A percentile compares a stretch with the other conserved stretches of the same genome.
phyloP scores from a whole-genome alignment of 2,797 vertebrate genomes.

The Orientallactaga sibirica region DNA sequence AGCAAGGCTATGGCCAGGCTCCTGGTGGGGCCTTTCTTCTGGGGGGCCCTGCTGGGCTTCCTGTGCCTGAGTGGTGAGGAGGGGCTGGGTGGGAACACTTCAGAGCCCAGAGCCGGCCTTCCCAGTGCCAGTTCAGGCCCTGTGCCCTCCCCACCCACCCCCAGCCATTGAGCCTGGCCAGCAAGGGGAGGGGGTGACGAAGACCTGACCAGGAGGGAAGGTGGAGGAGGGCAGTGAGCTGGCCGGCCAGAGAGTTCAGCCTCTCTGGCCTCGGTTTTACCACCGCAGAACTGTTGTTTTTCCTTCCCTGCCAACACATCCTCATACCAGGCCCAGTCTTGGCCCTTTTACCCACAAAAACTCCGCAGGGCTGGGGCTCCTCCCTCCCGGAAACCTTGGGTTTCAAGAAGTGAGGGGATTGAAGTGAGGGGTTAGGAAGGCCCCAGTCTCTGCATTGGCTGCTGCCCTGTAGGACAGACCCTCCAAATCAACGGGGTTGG shows the following conservation, averaged over 20 bases:
- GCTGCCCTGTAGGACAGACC: rapidly evolving
- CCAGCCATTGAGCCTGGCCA: neutral
- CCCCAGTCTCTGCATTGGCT: neutral
- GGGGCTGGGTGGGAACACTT: rapidly evolving
- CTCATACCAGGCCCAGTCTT: conserved; percentile 33
- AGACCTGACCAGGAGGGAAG: neutral
- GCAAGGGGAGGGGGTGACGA: neutral
- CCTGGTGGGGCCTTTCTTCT: neutral
- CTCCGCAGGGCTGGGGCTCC: neutral
- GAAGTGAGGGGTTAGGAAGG: neutral
- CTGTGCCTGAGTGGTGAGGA: conserved; percentile 68
- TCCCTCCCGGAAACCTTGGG: conserved; percentile 53
- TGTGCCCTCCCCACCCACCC: neutral
- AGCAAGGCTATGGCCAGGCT: conserved; percentile 24
- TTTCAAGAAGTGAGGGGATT: neutral
- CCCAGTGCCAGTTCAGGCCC: too few relatives aligned
- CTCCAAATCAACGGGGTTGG: neutral
- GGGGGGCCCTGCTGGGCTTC: conserved; percentile 52
- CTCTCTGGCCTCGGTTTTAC: neutral
- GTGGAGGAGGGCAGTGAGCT: neutral
- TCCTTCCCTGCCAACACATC: conserved; percentile 43
- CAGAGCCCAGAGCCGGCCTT: too few relatives aligned
- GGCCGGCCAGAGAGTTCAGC: rapidly evolving
- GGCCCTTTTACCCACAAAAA: conserved; percentile 71
- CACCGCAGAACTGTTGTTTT: neutral